A percentile compares a stretch with the other conserved stretches of the same genome.
Conservation (phyloP, 2,888 invertebrate species). For the Melolontha melolontha region DNA sequence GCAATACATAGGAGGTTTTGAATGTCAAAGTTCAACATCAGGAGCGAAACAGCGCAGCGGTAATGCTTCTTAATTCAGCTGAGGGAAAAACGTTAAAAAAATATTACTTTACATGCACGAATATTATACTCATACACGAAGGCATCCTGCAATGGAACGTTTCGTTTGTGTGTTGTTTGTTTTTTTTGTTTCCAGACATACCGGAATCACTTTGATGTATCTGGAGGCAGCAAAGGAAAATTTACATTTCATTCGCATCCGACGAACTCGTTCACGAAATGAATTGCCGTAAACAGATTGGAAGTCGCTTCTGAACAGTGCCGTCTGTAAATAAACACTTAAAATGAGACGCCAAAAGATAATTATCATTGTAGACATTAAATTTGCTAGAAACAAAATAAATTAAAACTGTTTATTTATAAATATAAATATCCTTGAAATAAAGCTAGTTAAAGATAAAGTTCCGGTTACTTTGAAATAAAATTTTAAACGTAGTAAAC, state of each 20-base stretch:
- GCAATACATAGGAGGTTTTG: too few relatives aligned
- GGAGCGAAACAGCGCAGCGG: too few relatives aligned
- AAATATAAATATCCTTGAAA: too few relatives aligned
- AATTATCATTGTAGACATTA: too few relatives aligned
- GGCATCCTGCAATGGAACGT: neutral
- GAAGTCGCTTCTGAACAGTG: neutral
- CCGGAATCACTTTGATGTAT: constrained; percentile 16
- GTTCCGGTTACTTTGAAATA: too few relatives aligned
- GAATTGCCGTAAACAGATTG: constrained; percentile 15
- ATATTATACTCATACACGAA: neutral
- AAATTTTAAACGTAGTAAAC: too few relatives aligned
- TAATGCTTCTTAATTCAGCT: too few relatives aligned
- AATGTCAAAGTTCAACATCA: too few relatives aligned
- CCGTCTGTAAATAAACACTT: neutral
- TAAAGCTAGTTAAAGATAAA: too few relatives aligned
- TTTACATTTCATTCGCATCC: constrained; percentile 10
- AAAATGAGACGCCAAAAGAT: neutral
- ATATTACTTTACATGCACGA: neutral
- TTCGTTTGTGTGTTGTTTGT: constrained; percentile 5
- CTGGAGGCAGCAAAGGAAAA: neutral
- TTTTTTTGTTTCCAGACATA: constrained; percentile 1
- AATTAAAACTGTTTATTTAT: too few relatives aligned
- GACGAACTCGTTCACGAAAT: neutral
- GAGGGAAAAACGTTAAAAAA: neutral
- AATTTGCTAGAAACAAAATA: too few relatives aligned